Evolutionary conservation across 1,140 invertebrate species (phyloP).

Genomic region (Conus betulinus): DNA sequence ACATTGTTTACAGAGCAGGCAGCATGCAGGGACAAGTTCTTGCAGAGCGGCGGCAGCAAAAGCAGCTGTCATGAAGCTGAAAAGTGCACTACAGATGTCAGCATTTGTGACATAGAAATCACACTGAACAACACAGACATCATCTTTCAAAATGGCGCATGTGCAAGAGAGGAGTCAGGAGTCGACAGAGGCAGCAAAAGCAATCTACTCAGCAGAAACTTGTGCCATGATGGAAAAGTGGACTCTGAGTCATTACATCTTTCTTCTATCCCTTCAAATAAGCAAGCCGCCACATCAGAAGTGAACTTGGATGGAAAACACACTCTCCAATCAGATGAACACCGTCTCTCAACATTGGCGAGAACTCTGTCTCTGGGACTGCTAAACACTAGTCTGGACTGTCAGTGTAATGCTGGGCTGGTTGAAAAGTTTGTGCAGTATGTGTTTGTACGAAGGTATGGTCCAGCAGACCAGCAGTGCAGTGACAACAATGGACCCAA

Average conservation of each 20-base stretch:
- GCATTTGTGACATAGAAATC: not conserved
- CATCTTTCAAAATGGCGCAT: not conserved
- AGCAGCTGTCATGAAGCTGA: not conserved
- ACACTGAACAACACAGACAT: not conserved
- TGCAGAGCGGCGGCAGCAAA: not conserved
- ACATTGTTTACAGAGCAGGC: not conserved
- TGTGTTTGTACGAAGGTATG: constrained; percentile 17
- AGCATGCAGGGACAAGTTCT: not conserved
- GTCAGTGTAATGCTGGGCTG: not conserved
- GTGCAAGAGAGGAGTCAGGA: not conserved
- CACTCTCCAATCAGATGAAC: not conserved
- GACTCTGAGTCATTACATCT: not conserved
- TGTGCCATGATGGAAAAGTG: not conserved
- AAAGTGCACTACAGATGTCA: not conserved
- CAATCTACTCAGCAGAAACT: not conserved
- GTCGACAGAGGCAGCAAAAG: not conserved
- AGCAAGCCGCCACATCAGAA: not conserved
- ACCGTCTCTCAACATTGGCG: not conserved
- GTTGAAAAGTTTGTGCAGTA: constrained; percentile 14
- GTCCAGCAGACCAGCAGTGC: not conserved
- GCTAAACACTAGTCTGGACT: not conserved
- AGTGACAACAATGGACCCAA: not conserved
- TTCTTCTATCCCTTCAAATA: not conserved
- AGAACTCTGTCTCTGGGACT: not conserved
- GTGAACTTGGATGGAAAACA: not conserved